Evolutionary conservation across 2,888 invertebrate species (phyloP).

Genomic region (Papilio elwesi): DNA sequence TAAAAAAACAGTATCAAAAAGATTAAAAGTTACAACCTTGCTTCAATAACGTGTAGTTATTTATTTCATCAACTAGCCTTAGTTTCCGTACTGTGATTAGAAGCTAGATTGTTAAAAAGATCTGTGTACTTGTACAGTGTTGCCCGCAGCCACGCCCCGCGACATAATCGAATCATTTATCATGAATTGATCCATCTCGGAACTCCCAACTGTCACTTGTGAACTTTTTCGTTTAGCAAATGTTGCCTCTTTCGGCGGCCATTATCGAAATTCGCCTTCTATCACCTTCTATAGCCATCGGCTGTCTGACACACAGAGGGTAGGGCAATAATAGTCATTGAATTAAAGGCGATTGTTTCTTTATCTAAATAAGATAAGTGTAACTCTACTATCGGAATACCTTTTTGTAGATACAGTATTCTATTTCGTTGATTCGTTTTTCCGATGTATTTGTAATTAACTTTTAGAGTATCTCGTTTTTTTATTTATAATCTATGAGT

Average conservation of each 20-base stretch:
- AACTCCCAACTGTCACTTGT: slow-evolving; percentile 65
- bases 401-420: neutral
- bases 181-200: slow-evolving; percentile 69
- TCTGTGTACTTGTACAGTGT: neutral
- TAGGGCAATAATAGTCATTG: slow-evolving; percentile 61
- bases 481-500: too few relatives aligned
- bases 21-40: too few relatives aligned
- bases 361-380: slow-evolving; percentile 22
- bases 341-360: slow-evolving; percentile 10
- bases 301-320: slow-evolving; percentile 40
- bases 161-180: slow-evolving; percentile 67
- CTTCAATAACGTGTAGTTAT: too few relatives aligned
- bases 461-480: too few relatives aligned
- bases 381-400: neutral
- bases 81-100: too few relatives aligned
- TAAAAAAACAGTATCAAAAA: too few relatives aligned
- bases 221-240: slow-evolving; percentile 70
- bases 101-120: neutral
- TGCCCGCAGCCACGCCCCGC: slow-evolving; percentile 22
- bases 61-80: too few relatives aligned
- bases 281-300: slow-evolving; percentile 49
- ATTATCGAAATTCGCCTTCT: slow-evolving; percentile 58
- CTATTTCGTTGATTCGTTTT: too few relatives aligned
- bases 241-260: slow-evolving; percentile 53
- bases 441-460: too few relatives aligned